Percentiles rank a stretch among this genome's conserved stretches.
Evolutionary conservation across 1,140 invertebrate genomes (phyloP).

Genomic region (Samia ricini): DNA sequence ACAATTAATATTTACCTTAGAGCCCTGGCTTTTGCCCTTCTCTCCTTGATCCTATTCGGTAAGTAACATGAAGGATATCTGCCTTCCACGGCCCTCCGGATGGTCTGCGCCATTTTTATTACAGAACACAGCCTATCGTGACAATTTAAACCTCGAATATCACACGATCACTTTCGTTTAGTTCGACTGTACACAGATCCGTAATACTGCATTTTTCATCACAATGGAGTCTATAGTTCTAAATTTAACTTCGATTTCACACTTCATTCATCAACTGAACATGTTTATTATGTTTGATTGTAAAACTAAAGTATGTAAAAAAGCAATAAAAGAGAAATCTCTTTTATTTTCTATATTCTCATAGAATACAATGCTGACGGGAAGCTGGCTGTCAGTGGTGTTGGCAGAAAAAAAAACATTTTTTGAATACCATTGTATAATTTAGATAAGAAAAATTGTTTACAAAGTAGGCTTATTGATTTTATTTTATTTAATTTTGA

Average conservation of each 20-base stretch:
- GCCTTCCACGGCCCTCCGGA: slow-evolving; percentile 74
- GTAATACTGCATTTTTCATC: slow-evolving; percentile 66
- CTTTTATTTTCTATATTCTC: slow-evolving; percentile 24
- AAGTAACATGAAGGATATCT: slow-evolving; percentile 85
- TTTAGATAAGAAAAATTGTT: no score
- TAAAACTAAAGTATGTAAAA: slow-evolving; percentile 22
- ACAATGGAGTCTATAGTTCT: slow-evolving; percentile 37
- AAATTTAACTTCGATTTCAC: slow-evolving; percentile 16
- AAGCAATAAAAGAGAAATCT: slow-evolving; percentile 17
- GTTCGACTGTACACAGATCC: slow-evolving; percentile 69
- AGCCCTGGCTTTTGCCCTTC: slow-evolving; percentile 81
- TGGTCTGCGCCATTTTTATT: slow-evolving; percentile 65
- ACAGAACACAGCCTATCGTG: slow-evolving; percentile 28
- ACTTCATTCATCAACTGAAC: slow-evolving; percentile 24
- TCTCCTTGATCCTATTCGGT: slow-evolving; percentile 84
- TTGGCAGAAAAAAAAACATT: slow-evolving; percentile 6
- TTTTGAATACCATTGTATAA: neutral
- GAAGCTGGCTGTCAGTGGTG: slow-evolving; percentile 33
- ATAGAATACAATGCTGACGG: slow-evolving; percentile 44
- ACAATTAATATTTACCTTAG: slow-evolving; percentile 57
- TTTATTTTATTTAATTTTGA: no score
- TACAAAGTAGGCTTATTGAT: no score
- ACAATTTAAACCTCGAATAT: slow-evolving; percentile 38
- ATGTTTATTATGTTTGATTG: slow-evolving; percentile 20
- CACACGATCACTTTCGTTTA: slow-evolving; percentile 72